Evolutionary conservation across 64 coral and sea anemone genomes (phyloP), one percentile per base, ranked within the genome.

Genomic region (Montipora foliosa): DNA sequence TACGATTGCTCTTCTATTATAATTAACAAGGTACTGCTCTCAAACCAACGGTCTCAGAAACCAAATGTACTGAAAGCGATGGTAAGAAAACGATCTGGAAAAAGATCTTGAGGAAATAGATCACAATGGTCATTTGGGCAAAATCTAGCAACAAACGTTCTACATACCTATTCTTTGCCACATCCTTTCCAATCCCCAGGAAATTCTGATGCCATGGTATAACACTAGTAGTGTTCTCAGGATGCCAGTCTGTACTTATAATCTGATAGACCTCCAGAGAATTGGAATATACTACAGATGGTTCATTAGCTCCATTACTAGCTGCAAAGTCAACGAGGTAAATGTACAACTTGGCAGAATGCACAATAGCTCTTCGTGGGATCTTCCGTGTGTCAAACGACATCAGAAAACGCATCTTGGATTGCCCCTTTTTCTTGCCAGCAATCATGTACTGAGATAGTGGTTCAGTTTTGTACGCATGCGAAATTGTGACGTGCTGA

Each of bases 151-250:
- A 71, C 10, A 24, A 20, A 11, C 20, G 5, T 24, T 12, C 15
- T 47, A 73, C 76, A 12, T 81, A 91, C 95, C 87, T 96, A 79
- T 89, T 86, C 17, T 79, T 70, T 25, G 78, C 71, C 3, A 99
- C 98, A 9, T 99, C 98, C 25, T 55, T 89, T 16, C 95, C 89
- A 29, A 99, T 57, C 64, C 98, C 98, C 17, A 99, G 69, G 48
- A 96, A 99, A 58, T 99, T 88, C 47, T 96, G 92, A 87, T 99
- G 89, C 98, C 98, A 99, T 1, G 98, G 98, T 49, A 99, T 92
- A 21, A 96, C 84, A 5, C 92, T 89, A 4, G 98, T 94, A 4
- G 95, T 94, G 50, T 99, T 99, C 21, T 47, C 49, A 6, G 84
- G 73, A 46, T 75, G 44, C 98, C 98, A 99, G 24, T 94, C 92